Evolutionary conservation across 2,797 vertebrate genomes (phyloP), one percentile per base, ranked within the genome.

Genomic region (Leucoraja ocellata): DNA sequence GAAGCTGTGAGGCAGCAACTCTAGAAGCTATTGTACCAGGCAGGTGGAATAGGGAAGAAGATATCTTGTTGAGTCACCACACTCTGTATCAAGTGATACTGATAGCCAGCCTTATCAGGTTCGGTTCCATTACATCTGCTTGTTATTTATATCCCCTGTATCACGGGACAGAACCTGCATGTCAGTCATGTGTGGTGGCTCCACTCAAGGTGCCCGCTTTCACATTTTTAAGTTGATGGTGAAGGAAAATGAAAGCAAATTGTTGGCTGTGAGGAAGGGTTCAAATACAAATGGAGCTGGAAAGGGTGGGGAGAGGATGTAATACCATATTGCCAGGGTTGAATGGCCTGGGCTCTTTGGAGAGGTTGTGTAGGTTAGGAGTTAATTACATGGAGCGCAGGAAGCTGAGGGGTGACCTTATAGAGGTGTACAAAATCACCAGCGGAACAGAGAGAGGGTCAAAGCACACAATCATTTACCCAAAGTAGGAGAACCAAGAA

Each of bases 141-240:
- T 65, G 58, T 63, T 63, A 86, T 86, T 86, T 86, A n/a, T 86
- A 86, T 63, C 83, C 58, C n/a, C 13, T 86, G 83, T 65, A 32
- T 86, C 61, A 86, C 1, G 54, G 61, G 83, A 86, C 63, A 63
- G 13, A 32, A 63, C 7, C 61, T 63, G 25, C 16, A 25, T 32
- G 58, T 65, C 58, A 63, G 58, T 86, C 4, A 65, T 54, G n/a
- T 86, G 7, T 18, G 83, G 83, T 28, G 61, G 28, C 25, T 25
- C 13, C 58, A 65, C 83, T 86, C 54, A 86, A 86, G 83, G 83
- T 86, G 28, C 11, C 58, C 83, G 6, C 14, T 14, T 18, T 86
- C 25, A n/a, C 61, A 65, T 86, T 63, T 83, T 65, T 13, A 86
- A 86, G 68, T 71, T 71, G 58, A 86, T 32, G 28, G 10, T 77